Evolutionary conservation across 1,140 invertebrate genomes (phyloP).

Genomic region (Panagrolaimus sp.): DNA sequence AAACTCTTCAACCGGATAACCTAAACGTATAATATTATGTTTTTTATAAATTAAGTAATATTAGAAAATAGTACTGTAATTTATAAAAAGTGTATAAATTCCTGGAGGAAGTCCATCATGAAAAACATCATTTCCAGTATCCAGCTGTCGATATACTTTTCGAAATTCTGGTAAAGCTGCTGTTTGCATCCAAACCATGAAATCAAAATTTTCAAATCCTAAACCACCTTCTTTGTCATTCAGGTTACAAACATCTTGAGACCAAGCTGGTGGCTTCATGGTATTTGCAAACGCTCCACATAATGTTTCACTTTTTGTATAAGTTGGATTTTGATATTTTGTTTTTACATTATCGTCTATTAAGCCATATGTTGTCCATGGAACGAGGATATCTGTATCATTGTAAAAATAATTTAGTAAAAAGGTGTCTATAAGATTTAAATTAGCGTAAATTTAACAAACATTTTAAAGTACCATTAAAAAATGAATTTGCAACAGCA

Average conservation of each 20-base stretch:
- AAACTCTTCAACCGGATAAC: too few species aligned
- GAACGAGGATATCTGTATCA: not conserved
- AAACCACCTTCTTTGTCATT: conserved; percentile 74
- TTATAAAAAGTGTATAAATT: not conserved
- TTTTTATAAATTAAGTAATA: too few species aligned
- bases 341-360: not conserved
- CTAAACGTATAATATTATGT: too few species aligned
- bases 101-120: conserved; percentile 10
- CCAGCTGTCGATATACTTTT: conserved; percentile 79
- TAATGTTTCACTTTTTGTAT: not conserved
- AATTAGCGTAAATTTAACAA: too few species aligned
- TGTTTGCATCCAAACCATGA: conserved; percentile 96
- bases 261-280: conserved; percentile 68
- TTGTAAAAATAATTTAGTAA: not conserved
- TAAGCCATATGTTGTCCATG: not conserved
- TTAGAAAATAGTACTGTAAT: not conserved
- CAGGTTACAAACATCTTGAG: conserved; percentile 70
- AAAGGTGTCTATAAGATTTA: not conserved
- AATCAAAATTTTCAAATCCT: conserved; percentile 86
- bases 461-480: conserved; percentile 9
- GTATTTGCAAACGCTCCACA: conserved; percentile 9
- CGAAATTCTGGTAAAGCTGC: conserved; percentile 86
- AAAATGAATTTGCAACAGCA: conserved; percentile 14
- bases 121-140: not conserved
- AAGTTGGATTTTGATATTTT: not conserved